These are phyloP conservation scores for Tribolium castaneum DNA, from an alignment of 1,140 invertebrate species.

Conservation along the genomic window DNA sequence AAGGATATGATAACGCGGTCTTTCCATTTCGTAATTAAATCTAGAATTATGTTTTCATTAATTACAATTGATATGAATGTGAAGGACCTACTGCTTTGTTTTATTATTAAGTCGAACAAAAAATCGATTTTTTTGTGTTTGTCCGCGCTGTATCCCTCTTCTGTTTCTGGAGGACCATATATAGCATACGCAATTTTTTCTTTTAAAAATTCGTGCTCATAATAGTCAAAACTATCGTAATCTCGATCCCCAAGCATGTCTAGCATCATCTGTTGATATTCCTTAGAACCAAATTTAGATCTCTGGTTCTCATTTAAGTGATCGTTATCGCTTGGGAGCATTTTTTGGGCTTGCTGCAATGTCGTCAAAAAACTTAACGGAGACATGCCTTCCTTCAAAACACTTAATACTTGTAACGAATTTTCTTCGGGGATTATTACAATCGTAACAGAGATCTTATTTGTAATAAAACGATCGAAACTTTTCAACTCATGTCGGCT, in stretches of 20 bases:
- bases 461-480: slow-evolving; percentile 28
- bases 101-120: slow-evolving; percentile 49
- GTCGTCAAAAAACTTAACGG: slow-evolving; percentile 21
- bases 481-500: slow-evolving; percentile 25
- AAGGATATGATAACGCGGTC: slow-evolving; percentile 54
- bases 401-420: slow-evolving; percentile 39
- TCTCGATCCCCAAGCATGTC: slow-evolving; percentile 58
- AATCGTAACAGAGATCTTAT: slow-evolving; percentile 39
- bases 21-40: slow-evolving; percentile 52
- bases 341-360: slow-evolving; percentile 40
- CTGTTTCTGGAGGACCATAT: slow-evolving; percentile 50
- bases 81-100: slow-evolving; percentile 52
- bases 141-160: slow-evolving; percentile 49
- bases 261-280: slow-evolving; percentile 55
- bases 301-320: slow-evolving; percentile 24
- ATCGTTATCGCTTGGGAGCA: slow-evolving; percentile 39
- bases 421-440: slow-evolving; percentile 45
- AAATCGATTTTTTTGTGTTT: slow-evolving; percentile 41
- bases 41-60: slow-evolving; percentile 21
- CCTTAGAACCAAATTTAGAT: slow-evolving; percentile 43
- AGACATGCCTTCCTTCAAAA: slow-evolving; percentile 42
- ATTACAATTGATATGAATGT: no score
- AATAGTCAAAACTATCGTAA: slow-evolving; percentile 57
- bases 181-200: slow-evolving; percentile 58
- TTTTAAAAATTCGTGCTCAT: slow-evolving; percentile 53